Base-by-base conservation (phyloP, 2,113 vertebrate genomes). In the Clarias gariepinus region DNA sequence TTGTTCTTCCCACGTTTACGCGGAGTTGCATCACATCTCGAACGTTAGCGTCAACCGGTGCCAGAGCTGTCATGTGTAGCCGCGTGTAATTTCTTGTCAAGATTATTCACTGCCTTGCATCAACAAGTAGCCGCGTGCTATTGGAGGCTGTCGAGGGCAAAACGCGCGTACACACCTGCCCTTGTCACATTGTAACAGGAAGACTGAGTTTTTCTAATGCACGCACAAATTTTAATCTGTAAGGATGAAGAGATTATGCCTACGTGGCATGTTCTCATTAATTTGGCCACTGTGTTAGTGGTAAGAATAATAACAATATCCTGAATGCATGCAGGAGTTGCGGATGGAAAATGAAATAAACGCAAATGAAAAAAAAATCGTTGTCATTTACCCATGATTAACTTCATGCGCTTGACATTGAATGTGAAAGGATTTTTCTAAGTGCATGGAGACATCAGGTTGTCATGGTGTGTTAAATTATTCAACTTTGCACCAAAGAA, bases 1-100 rank as follows among this genome's bases (percentile, higher is more conserved):
- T 77, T 66, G 74, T 82, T 68, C 61, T 64, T 25, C 81, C 41
- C 76, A 58, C 84, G 76, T 90, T 87, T 87, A 87, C 87, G 79
- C 68, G 1, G 30, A n/a, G 64, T 90, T 91, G 86, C 90, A 89
- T 89, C 89, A 90, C 78, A 83, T 86, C 36, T 57, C 73, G 19
- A 11, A 10, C 36, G 78, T 80, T 80, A 36, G 28, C 30, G 2
- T 36, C 25, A 30, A 33, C 4, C 30, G 15, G 57, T 13, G 58
- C 30, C 77, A 25, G 58, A 58, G 77, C 78, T 0, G n/a, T 58
- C 18, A 18, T 58, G 53, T 79, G 53, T 58, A 58, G 61, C 55
- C 53, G 52, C 58, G 33, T 61, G 77, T 73, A 83, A 77, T 82
- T 61, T 4, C 0, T 25, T 41, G 57, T 61, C 55, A 25, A 61